Base-by-base conservation (phyloP, 2,888 invertebrate species). In the Acrobasis consociella region DNA sequence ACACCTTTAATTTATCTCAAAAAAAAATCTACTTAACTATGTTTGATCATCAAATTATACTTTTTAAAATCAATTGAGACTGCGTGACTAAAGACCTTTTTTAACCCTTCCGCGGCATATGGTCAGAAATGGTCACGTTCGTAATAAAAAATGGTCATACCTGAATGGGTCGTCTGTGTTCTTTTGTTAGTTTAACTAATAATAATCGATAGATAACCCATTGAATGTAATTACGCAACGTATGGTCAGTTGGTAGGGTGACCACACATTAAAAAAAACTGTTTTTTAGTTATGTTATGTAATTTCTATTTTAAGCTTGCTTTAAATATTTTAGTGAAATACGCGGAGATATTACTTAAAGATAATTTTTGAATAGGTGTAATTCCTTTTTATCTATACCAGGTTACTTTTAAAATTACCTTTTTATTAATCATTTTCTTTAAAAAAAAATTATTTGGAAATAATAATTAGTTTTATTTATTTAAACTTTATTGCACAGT, bases 91-190 rank as follows among this genome's bases (percentile, higher is more conserved):
- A 73, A 76, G 51, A 63, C 68, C 65, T 76, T 76, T 70, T 75
- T 76, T 65, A 76, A 81, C 81, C 81, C 81, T 75, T 78, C 75
- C 69, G 70, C 59, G 63, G 72, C 86, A 86, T 85, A 85, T 87
- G 86, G 81, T 70, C 69, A 71, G 37, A 63, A 62, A 66, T 65
- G 63, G 66, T 71, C 73, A 70, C 70, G 62, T 56, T 72, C 78
- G 76, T 7, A 31, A 31, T 31, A 31, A 69, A 75, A 73, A 74
- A 71, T 65, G 63, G 69, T 65, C 64, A 62, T 71, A 72, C 71
- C 74, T 75, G 72, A 70, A 63, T 72, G 67, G 73, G 65, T 78
- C 75, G 81, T 83, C 84, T 84, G 80, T 79, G 79, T 78, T 77
- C 70, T 67, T 72, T 76, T 82, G 76, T 82, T 80, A 71, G 72